Percentiles rank a stretch among this genome's conserved stretches.
These are phyloP conservation scores for Crotalus horridus DNA, from an alignment of 2,113 vertebrate species.

Conservation along the genomic window DNA sequence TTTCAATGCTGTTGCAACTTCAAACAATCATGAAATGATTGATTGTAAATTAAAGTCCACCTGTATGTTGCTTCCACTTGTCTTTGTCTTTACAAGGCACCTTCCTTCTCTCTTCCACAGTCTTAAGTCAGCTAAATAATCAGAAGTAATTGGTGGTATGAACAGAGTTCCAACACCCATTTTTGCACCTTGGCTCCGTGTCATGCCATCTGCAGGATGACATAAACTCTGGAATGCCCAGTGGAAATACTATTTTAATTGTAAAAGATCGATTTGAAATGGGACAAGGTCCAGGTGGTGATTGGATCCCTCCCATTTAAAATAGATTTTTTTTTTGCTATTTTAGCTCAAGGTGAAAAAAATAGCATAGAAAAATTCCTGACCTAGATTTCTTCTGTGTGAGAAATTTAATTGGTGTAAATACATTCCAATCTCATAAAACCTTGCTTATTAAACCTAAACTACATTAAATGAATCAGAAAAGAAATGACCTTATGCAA, in stretches of 20 bases:
- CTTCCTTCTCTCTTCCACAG: background rate
- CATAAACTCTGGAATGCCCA: background rate
- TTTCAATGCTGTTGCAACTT: background rate
- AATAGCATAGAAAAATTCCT: background rate
- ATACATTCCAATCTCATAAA: background rate
- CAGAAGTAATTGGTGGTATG: background rate
- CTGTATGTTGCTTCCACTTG: background rate
- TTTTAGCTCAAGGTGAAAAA: background rate
- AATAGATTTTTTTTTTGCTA: background rate
- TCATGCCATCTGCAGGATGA: background rate
- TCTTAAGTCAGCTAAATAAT: background rate
- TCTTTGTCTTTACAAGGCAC: background rate
- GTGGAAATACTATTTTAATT: background rate
- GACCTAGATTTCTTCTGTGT: background rate
- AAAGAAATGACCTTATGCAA: background rate
- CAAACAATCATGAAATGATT: background rate
- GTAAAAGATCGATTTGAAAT: background rate
- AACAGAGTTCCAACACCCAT: background rate
- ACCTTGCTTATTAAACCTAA: background rate
- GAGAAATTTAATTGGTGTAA: background rate
- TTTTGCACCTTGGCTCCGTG: background rate
- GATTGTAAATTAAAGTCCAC: background rate
- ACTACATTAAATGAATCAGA: background rate
- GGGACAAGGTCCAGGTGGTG: background rate
- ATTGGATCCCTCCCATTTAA: background rate